These are phyloP conservation scores for Calameuta pallipes DNA, from an alignment of 2,888 invertebrate species.

Conservation along the genomic window DNA sequence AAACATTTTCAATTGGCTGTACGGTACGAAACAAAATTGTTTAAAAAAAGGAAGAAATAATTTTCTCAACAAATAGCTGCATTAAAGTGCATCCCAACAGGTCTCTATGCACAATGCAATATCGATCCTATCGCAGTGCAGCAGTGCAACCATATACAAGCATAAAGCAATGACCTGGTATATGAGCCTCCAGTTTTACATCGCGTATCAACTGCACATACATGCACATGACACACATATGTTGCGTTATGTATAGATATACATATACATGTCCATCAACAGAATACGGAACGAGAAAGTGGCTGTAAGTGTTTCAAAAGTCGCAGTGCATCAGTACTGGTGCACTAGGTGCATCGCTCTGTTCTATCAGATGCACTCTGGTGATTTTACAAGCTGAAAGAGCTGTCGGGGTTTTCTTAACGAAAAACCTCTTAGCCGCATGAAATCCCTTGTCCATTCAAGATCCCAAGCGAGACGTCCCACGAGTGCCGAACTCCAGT, in stretches of 20 bases:
- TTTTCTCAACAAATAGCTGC: background rate
- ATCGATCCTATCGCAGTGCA: conserved; percentile 4
- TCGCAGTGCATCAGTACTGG: background rate
- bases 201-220: background rate
- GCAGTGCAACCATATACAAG: background rate
- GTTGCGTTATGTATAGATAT: background rate
- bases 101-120: background rate
- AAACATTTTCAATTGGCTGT: background rate
- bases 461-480: conserved; percentile 4
- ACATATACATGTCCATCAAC: conserved; percentile 19
- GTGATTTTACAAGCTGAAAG: background rate
- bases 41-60: background rate
- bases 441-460: conserved; percentile 3
- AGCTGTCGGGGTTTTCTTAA: background rate
- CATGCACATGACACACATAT: no score
- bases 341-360: background rate
- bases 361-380: background rate
- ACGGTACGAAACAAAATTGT: background rate
- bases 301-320: background rate
- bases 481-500: conserved; percentile 12
- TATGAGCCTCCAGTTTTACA: background rate
- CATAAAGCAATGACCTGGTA: background rate
- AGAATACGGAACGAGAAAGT: conserved; percentile 21
- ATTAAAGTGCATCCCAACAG: background rate
- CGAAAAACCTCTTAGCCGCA: conserved; percentile 4